Percentiles rank a stretch among this genome's conserved stretches.
Conservation (phyloP, 2,797 vertebrate species). For the Circus cinereus region DNA sequence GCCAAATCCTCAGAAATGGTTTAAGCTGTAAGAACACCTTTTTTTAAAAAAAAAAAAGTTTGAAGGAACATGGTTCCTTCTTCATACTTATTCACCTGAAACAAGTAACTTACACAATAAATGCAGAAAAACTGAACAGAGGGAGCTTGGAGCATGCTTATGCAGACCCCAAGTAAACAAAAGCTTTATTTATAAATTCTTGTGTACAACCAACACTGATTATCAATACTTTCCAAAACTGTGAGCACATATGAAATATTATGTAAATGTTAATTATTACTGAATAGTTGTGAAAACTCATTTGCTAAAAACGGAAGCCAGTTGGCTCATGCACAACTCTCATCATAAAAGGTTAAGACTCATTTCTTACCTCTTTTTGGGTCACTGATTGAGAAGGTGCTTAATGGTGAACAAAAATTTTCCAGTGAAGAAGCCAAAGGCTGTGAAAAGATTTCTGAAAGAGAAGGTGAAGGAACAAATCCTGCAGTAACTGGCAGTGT, state of each 20-base stretch:
- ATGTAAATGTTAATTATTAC: background rate
- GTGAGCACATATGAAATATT: background rate
- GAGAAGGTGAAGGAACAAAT: slow-evolving; percentile 67
- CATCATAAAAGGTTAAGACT: background rate
- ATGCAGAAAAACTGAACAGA: background rate
- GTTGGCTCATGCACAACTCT: background rate
- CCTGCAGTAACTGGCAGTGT: slow-evolving; percentile 74
- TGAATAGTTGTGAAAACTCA: background rate
- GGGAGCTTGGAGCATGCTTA: background rate
- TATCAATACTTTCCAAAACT: background rate
- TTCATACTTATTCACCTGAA: background rate
- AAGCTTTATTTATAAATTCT: background rate
- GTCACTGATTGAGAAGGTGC: slow-evolving; percentile 84
- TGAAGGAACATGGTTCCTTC: background rate
- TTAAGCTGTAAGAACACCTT: background rate
- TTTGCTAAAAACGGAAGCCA: background rate
- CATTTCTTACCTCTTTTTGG: slow-evolving; percentile 83
- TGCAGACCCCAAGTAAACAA: background rate
- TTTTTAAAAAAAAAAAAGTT: background rate
- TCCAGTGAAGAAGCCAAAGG: slow-evolving; percentile 81
- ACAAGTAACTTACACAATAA: background rate
- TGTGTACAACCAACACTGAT: background rate
- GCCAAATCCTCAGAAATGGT: background rate
- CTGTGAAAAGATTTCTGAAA: slow-evolving; percentile 74
- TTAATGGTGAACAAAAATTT: slow-evolving; percentile 83